Evolutionary conservation across 2,113 vertebrate genomes (phyloP).

Genomic region (Toxotes chatareus): DNA sequence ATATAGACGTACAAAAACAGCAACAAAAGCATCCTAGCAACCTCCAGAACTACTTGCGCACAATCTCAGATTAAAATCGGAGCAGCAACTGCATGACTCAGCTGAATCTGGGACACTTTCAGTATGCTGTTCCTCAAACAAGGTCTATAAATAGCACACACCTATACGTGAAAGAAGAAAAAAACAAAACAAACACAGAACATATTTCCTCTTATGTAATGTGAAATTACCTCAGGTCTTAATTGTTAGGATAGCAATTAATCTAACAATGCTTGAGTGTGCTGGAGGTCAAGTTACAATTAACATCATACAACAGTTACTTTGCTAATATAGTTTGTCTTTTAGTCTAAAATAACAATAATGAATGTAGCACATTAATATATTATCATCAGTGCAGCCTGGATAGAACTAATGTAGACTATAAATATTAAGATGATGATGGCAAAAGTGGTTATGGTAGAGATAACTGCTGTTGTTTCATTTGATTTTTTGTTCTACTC

Average conservation of each 20-base stretch:
- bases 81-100: slow-evolving; percentile 73
- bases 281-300: slow-evolving; percentile 33
- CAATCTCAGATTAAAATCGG: slow-evolving; percentile 56
- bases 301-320: slow-evolving; percentile 38
- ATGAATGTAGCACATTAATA: neutral
- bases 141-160: slow-evolving; percentile 68
- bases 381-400: neutral
- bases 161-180: slow-evolving; percentile 50
- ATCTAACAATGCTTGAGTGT: slow-evolving; percentile 27
- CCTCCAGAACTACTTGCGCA: slow-evolving; percentile 43
- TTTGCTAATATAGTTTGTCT: neutral
- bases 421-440: slow-evolving; percentile 6
- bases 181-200: slow-evolving; percentile 42
- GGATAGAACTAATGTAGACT: neutral
- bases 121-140: slow-evolving; percentile 51
- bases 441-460: neutral
- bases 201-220: slow-evolving; percentile 69
- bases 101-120: slow-evolving; percentile 74
- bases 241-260: slow-evolving; percentile 53
- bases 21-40: slow-evolving; percentile 45
- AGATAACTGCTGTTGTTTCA: too few relatives aligned
- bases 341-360: neutral
- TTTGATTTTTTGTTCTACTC: too few relatives aligned
- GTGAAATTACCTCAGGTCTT: slow-evolving; percentile 51
- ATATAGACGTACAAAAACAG: slow-evolving; percentile 15